Percentiles rank a stretch among this genome's conserved stretches.
phyloP scores from a whole-genome alignment of 2,888 invertebrate genomes.

The Drosophila nr. medialis region DNA sequence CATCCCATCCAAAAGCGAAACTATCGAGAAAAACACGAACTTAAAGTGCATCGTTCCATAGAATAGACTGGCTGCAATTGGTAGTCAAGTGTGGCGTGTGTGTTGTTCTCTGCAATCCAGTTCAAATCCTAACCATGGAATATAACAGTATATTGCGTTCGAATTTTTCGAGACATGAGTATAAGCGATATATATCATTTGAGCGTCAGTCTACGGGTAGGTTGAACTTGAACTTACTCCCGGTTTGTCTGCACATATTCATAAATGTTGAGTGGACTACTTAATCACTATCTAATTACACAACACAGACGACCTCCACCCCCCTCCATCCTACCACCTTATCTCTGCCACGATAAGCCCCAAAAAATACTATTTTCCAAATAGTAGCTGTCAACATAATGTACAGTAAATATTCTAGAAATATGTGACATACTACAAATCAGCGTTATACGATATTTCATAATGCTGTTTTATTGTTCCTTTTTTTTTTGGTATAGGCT shows the following conservation, averaged over 20 bases:
- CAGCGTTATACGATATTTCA: conserved; percentile 12
- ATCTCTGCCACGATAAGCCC: conserved; percentile 42
- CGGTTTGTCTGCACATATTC: background rate
- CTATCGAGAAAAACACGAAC: conserved; percentile 11
- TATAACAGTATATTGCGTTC: conserved; percentile 72
- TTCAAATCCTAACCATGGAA: conserved; percentile 52
- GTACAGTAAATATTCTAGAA: conserved; percentile 9
- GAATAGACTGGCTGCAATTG: conserved; percentile 2
- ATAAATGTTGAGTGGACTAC: background rate
- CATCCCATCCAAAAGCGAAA: conserved; percentile 1
- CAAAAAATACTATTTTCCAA: conserved; percentile 30
- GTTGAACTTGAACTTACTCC: conserved; percentile 61
- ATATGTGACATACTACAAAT: conserved; percentile 24
- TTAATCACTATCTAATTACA: conserved; percentile 25
- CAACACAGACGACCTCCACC: conserved; percentile 22
- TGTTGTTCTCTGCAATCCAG: background rate
- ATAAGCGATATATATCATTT: conserved; percentile 81
- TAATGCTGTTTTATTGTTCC: conserved; percentile 7
- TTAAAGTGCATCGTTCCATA: conserved; percentile 28
- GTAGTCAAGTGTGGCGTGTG: conserved; percentile 4
- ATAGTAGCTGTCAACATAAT: conserved; percentile 20
- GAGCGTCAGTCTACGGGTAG: conserved; percentile 80
- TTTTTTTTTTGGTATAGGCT: conserved; percentile 9
- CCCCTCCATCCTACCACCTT: conserved; percentile 1
- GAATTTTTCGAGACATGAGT: conserved; percentile 80